Base-by-base conservation (phyloP, 2,113 vertebrate species). In the Lampris megalopsis region DNA sequence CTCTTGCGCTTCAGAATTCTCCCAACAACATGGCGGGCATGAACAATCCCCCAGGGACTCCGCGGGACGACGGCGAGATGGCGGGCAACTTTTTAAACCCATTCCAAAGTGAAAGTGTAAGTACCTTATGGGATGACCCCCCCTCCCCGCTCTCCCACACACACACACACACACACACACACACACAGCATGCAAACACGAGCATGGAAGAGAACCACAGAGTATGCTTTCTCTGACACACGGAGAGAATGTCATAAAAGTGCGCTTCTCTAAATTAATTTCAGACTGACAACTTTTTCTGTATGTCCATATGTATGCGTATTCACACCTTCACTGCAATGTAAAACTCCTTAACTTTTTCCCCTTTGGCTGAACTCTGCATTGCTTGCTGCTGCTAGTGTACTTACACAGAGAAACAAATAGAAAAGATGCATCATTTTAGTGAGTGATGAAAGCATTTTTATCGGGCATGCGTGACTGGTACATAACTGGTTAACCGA, bases 21-120 rank as follows among this genome's bases (percentile, higher is more conserved):
- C 96, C 96, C 42, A 96, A 95, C 91, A 95, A 96, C 75, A 93
- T 97, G 94, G 95, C 94, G 54, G 95, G 95, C 83, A 93, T 97
- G 94, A 96, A 94, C 90, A 97, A 96, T 88, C 94, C 95, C 58
- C 96, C 95, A 2, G 96, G 96, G 66, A 96, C 96, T 73, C 95
- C 95, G 1, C 94, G 96, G 65, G 96, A 97, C 9, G 96, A 97
- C 43, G 86, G 95, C 63, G 96, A 97, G 89, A 95, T 97, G 93
- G 92, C 93, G 72, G 94, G 95, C 87, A 96, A 95, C 89, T 97
- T 97, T 93, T 92, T 97, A 86, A 96, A 97, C 94, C 94, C 95
- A 86, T 97, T 97, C 94, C 96, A 95, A 91, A 96, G 95, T 77
- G 96, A 97, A 95, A 97, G 94, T 80, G 95, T 96, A 90, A 96